Evolutionary conservation across 2,797 vertebrate genomes (phyloP).

Genomic region (Parauchenoglanis ngamensis): DNA sequence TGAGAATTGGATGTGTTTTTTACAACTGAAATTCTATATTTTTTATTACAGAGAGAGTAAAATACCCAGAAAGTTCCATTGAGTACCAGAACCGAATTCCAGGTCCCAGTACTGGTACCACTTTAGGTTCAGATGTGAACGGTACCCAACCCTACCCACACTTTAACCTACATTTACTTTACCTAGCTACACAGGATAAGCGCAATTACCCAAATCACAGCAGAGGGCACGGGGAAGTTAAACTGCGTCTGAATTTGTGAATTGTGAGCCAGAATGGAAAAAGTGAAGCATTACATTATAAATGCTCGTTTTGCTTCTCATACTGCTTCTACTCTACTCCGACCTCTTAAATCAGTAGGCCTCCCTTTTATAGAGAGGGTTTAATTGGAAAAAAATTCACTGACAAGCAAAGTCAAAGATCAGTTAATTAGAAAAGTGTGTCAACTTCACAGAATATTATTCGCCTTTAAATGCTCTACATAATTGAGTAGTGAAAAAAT

Average conservation of each 20-base stretch:
- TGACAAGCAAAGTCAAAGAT: slow-evolving; percentile 31
- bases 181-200: neutral
- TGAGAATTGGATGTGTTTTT: too few relatives aligned
- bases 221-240: neutral
- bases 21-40: too few relatives aligned
- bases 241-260: neutral
- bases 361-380: slow-evolving; percentile 28
- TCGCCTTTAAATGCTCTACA: neutral
- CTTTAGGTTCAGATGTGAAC: too few relatives aligned
- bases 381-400: slow-evolving; percentile 9
- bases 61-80: too few relatives aligned
- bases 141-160: neutral
- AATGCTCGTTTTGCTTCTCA: neutral
- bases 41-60: too few relatives aligned
- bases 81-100: too few relatives aligned
- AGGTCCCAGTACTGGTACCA: too few relatives aligned
- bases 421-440: slow-evolving; percentile 38
- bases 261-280: slow-evolving; percentile 4
- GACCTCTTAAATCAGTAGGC: slow-evolving; percentile 21
- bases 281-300: slow-evolving; percentile 9
- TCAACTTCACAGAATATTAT: slow-evolving; percentile 22
- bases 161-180: neutral
- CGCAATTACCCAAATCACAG: neutral
- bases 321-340: neutral
- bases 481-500: slow-evolving; percentile 3